Percentiles rank a stretch among this genome's conserved stretches.
phyloP scores from a whole-genome alignment of 1,140 invertebrate genomes.

The Psilanteris sp. region DNA sequence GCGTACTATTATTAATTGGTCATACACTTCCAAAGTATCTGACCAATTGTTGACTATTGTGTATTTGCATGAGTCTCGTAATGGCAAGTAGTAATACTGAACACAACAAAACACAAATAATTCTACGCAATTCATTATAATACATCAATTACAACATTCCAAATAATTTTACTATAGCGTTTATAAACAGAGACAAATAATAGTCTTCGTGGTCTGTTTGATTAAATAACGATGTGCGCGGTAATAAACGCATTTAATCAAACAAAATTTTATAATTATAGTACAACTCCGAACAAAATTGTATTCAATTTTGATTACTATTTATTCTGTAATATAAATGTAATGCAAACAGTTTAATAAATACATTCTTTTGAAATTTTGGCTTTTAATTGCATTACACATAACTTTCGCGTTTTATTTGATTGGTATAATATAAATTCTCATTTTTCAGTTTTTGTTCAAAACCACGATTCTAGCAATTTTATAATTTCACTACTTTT shows the following conservation, averaged over 20 bases:
- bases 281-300: conserved; percentile 3
- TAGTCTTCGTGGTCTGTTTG: conserved; percentile 31
- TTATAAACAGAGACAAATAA: conserved; percentile 20
- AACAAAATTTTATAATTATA: conserved; percentile 32
- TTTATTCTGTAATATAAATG: conserved; percentile 9
- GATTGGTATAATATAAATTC: too few relatives aligned
- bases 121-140: conserved; percentile 35
- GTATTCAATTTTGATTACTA: conserved; percentile 19
- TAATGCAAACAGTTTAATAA: too few relatives aligned
- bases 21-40: conserved; percentile 33
- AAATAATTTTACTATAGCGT: conserved; percentile 3
- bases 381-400: too few relatives aligned
- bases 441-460: too few relatives aligned
- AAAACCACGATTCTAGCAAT: too few relatives aligned
- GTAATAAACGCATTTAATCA: conserved; percentile 38
- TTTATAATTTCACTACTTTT: too few relatives aligned
- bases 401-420: too few relatives aligned
- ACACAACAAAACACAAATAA: conserved; percentile 32
- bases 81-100: conserved; percentile 12
- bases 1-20: conserved; percentile 18
- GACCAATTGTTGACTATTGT: conserved; percentile 42
- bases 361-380: too few relatives aligned
- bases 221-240: conserved; percentile 28
- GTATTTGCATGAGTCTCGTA: conserved; percentile 3
- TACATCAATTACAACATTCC: conserved; percentile 24